Conservation (phyloP, 2,113 vertebrate species). For the Aspidoscelis tigris region DNA sequence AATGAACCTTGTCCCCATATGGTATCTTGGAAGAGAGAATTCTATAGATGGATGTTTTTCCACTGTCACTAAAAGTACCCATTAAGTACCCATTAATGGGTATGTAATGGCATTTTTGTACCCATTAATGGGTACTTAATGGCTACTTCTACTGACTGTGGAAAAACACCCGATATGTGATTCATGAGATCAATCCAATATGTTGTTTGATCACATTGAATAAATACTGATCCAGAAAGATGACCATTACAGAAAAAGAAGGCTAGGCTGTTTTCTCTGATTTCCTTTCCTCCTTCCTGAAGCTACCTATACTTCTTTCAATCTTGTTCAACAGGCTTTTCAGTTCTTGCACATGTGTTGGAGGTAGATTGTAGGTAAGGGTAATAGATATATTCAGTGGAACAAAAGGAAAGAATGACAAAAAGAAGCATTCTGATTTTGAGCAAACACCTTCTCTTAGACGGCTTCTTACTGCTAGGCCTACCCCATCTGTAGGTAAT, state of each 20-base stretch:
- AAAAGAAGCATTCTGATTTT: not conserved
- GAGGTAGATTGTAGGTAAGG: not conserved
- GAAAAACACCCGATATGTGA: not conserved
- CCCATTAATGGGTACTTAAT: no score
- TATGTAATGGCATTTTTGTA: no score
- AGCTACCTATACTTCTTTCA: not conserved
- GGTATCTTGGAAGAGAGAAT: not conserved
- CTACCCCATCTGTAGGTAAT: no score
- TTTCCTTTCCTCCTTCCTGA: no score
- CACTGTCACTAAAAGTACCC: no score
- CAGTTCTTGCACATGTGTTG: not conserved
- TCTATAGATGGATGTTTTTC: not conserved
- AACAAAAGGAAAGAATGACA: not conserved
- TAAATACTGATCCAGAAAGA: not conserved
- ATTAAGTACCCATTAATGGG: no score
- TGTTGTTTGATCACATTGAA: not conserved
- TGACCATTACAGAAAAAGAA: not conserved
- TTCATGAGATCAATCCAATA: not conserved
- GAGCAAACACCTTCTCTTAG: not conserved
- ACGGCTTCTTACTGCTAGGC: no score
- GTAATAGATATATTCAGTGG: not conserved
- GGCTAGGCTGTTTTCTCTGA: not conserved
- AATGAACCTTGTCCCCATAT: no score
- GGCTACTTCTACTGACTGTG: no score
- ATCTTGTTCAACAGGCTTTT: not conserved